Evolutionary conservation across 2,113 vertebrate species (phyloP).

Genomic region (Sitta europaea): DNA sequence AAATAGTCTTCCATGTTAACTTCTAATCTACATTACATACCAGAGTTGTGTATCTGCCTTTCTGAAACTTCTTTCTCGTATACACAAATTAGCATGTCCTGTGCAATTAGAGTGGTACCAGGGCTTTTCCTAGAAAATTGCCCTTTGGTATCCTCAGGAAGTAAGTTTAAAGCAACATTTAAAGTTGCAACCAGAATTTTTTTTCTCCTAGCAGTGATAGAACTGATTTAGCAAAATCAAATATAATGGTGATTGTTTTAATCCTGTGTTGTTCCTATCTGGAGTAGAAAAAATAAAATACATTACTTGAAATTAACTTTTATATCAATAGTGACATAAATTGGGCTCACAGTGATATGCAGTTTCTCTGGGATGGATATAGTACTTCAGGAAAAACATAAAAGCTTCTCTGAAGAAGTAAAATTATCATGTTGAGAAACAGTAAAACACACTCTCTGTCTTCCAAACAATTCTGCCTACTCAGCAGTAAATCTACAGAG

Average conservation of each 20-base stretch:
- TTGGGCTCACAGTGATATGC: background rate
- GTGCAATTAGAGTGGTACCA: background rate
- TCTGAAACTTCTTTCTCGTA: background rate
- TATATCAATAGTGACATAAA: background rate
- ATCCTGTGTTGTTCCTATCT: background rate
- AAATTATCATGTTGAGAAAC: background rate
- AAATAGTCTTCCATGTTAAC: background rate
- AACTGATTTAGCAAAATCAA: background rate
- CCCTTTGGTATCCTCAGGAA: background rate
- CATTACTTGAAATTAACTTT: background rate
- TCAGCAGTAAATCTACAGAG: background rate
- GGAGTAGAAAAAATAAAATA: background rate
- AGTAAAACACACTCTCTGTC: background rate
- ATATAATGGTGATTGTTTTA: background rate
- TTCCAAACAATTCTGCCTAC: background rate
- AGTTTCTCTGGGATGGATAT: background rate
- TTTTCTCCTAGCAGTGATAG: background rate
- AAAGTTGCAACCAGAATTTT: background rate
- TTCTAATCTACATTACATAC: background rate
- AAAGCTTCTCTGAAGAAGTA: background rate
- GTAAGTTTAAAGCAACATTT: background rate
- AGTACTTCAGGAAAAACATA: background rate
- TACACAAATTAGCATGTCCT: background rate
- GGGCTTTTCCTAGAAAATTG: background rate
- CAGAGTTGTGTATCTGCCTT: background rate